Percentiles rank a stretch among this genome's conserved stretches.
phyloP scores from a whole-genome alignment of 2,888 invertebrate genomes.

The Ernsta delagoae region DNA sequence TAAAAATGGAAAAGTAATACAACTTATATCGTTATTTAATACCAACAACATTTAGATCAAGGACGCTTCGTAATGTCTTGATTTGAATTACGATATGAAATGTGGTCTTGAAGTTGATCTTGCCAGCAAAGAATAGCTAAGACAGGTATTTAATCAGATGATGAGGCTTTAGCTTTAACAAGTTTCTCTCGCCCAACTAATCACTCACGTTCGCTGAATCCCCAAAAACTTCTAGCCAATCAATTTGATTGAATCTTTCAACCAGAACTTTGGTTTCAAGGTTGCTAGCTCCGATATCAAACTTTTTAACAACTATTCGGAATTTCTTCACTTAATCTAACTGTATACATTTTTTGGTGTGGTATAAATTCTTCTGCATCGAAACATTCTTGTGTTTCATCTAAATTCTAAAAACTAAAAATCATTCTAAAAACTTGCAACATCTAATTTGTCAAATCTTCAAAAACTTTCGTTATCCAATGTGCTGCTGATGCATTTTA shows the following conservation, averaged over 20 bases:
- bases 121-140: not conserved
- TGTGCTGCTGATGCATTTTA: no score
- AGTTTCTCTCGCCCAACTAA: conserved; percentile 10
- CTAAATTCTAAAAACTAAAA: no score
- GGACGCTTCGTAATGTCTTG: not conserved
- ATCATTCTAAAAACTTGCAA: no score
- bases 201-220: conserved; percentile 8
- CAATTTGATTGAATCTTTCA: conserved; percentile 17
- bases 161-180: conserved; percentile 10
- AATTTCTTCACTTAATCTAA: not conserved
- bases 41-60: not conserved
- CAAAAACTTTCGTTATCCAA: no score
- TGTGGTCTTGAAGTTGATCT: not conserved
- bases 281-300: not conserved
- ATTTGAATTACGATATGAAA: not conserved
- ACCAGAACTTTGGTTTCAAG: conserved; percentile 8
- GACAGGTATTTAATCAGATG: conserved; percentile 5
- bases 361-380: no score
- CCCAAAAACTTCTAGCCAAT: conserved; percentile 5
- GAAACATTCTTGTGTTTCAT: no score
- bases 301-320: not conserved
- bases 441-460: no score
- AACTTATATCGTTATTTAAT: not conserved
- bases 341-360: no score
- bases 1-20: no score